A percentile compares a stretch with the other conserved stretches of the same genome.
Conservation (phyloP, 2,113 vertebrate species). For the Sander lucioperca region DNA sequence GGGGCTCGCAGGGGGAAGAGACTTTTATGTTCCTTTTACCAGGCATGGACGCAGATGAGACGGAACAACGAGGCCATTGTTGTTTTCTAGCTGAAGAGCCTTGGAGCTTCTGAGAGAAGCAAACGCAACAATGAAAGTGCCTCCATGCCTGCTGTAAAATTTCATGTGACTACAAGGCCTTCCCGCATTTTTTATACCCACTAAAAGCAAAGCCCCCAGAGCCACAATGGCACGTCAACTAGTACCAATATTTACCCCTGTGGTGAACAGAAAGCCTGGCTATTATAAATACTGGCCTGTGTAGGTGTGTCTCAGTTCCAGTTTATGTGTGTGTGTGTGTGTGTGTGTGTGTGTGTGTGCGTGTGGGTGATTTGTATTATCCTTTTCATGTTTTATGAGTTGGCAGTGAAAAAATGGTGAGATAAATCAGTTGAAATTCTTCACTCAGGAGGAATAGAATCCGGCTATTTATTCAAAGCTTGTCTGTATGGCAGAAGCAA, state of each 20-base stretch:
- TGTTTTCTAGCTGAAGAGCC: constrained; percentile 64
- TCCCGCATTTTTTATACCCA: constrained; percentile 46
- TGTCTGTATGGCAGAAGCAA: constrained; percentile 3
- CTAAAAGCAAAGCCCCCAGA: constrained; percentile 43
- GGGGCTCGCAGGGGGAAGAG: constrained; percentile 45
- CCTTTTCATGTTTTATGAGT: constrained; percentile 59
- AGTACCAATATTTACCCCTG: constrained; percentile 64
- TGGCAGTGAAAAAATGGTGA: constrained; percentile 36
- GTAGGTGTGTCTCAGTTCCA: constrained; percentile 29
- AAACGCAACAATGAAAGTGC: constrained; percentile 61
- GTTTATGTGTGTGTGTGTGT: constrained; percentile 13
- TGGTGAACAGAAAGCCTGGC: constrained; percentile 36
- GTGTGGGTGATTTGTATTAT: constrained; percentile 47
- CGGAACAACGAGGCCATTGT: constrained; percentile 66
- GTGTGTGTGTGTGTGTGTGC: constrained; percentile 30
- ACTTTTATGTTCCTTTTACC: constrained; percentile 66
- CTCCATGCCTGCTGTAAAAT: constrained; percentile 61
- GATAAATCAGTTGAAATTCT: constrained; percentile 49
- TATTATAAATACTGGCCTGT: constrained; percentile 33
- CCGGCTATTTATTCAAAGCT: constrained; percentile 42
- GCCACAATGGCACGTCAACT: constrained; percentile 45
- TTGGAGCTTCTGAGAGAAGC: constrained; percentile 60
- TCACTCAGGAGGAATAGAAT: constrained; percentile 39
- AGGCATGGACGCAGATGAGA: constrained; percentile 64
- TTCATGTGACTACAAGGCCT: constrained; percentile 64